Base-by-base conservation (phyloP, 2,888 invertebrate genomes). In the Eurytoma californica region DNA sequence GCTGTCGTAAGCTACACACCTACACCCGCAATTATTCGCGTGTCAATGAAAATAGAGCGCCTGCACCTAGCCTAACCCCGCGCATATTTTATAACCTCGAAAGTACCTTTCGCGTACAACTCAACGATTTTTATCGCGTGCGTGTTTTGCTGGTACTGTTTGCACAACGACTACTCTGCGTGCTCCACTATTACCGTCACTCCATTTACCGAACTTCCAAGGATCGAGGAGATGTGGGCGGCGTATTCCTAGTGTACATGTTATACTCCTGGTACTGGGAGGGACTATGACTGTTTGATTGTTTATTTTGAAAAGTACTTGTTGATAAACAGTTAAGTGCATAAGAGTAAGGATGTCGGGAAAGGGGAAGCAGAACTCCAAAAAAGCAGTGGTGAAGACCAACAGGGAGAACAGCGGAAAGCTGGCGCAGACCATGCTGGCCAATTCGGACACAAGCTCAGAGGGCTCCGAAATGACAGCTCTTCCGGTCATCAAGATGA, bases 401-500 rank as follows among this genome's bases (percentile, higher is more conserved):
- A 89, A 7, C 80, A 82, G 66, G 9, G 86, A 86, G 18, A 84
- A n/a, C n/a, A n/a, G 85, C 67, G 88, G 88, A 18, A 87, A 87
- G 78, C 85, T 87, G 5, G 84, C 86, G 0, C 86, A 88, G 60
- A n/a, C 76, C n/a, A 58, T 65, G 30, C 30, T 79, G 70, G 67
- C 86, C 0, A 87, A 80, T 69, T 84, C 83, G 0, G 89, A 89
- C 16, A 84, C 86, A 0, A 89, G 85, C 72, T 85, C 88, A 0
- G 90, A 90, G 24, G 83, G 85, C 20, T 84, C 87, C 0, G 88
- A 89, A 51, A 83, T 63, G 47, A 84, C 88, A 68, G 86, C 87
- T 61, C 90, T 94, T 84, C 95, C 95, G 5, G 91, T 94, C 49
- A 93, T 95, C 69, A 94, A 94, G 88, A 93, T 93, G 84, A 92